Base-by-base conservation (phyloP, 2,113 vertebrate genomes). In the Melanerpes formicivorus region DNA sequence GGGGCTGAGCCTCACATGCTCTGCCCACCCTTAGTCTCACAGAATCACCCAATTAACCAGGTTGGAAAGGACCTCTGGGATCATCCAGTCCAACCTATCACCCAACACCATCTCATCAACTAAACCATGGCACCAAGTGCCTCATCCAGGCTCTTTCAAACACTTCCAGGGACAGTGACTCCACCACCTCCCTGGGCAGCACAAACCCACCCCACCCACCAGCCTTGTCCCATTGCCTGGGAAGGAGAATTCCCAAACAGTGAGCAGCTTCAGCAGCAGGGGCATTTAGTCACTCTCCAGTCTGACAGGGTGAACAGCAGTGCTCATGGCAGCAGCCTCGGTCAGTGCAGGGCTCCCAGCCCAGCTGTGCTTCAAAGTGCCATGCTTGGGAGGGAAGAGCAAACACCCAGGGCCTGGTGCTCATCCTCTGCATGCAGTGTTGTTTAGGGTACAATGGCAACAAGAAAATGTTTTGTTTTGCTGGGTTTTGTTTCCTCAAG, bases 391-490 rank as follows among this genome's bases (percentile, higher is more conserved):
- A 92, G 30, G 29, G 34, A 89, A 66, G 18, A 52, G 64, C 69
- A 81, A 84, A 67, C 30, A 84, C 50, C 50, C 55, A 74, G 81
- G 86, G 79, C 69, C 18, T 73, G 7, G 63, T 84, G 72, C 84
- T 80, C 84, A 84, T 37, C 72, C 62, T 44, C 42, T 82, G 87
- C 14, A 25, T 77, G 67, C 54, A 88, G 37, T 3, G 1, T 80
- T 80, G 56, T 91, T 63, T 78, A 94, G 76, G 69, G 79, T 73
- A 69, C 76, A 82, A 6, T 21, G 56, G 86, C 59, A 95, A 87
- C 71, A 74, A 71, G 75, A 90, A 93, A 89, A 88, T 44, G 42
- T 44, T 44, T 14, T 14, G 42, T 44, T 44, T 44, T 40, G 40
- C 40, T 40, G 40, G 40, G 40, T 44, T 87, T 60, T 70, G 77